These are phyloP conservation scores for Picus viridis DNA, from an alignment of 2,797 vertebrate genomes.

Conservation along the genomic window DNA sequence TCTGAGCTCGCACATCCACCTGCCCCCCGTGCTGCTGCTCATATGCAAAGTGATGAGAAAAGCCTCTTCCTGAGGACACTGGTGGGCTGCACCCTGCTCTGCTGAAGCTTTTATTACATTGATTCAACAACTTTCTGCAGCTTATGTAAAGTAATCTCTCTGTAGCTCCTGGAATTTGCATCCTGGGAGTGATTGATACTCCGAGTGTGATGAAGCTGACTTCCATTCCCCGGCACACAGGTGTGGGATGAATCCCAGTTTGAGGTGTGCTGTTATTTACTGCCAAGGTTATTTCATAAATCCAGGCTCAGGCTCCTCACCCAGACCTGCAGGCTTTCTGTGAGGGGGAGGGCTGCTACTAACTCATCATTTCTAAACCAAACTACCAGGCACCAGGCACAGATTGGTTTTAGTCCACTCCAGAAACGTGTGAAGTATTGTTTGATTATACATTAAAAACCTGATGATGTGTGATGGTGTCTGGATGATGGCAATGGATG, in stretches of 20 bases:
- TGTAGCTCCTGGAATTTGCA: constrained; percentile 70
- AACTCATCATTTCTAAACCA: constrained; percentile 49
- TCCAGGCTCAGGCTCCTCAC: constrained; percentile 62
- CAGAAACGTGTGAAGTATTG: constrained; percentile 14
- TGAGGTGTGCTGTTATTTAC: constrained; percentile 72
- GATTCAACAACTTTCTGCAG: constrained; percentile 61
- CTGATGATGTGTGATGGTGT: constrained; percentile 6
- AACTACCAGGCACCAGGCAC: constrained; percentile 44
- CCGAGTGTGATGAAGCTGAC: constrained; percentile 48
- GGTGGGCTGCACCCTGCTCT: constrained; percentile 1
- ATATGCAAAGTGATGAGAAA: not conserved
- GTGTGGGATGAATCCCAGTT: constrained; percentile 58
- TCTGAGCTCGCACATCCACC: not conserved
- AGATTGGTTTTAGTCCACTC: not conserved
- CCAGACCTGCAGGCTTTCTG: constrained; percentile 33
- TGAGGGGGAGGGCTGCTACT: constrained; percentile 32
- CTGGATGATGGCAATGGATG: constrained; percentile 16
- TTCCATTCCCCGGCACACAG: constrained; percentile 47
- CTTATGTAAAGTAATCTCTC: constrained; percentile 62
- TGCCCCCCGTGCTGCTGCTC: not conserved
- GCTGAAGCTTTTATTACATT: constrained; percentile 56
- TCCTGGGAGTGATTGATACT: constrained; percentile 70
- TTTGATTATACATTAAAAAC: constrained; percentile 51
- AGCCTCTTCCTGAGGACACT: constrained; percentile 16
- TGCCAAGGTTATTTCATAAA: constrained; percentile 71